Conservation (phyloP, 2,888 invertebrate species). For the Chromoteleia sp. region DNA sequence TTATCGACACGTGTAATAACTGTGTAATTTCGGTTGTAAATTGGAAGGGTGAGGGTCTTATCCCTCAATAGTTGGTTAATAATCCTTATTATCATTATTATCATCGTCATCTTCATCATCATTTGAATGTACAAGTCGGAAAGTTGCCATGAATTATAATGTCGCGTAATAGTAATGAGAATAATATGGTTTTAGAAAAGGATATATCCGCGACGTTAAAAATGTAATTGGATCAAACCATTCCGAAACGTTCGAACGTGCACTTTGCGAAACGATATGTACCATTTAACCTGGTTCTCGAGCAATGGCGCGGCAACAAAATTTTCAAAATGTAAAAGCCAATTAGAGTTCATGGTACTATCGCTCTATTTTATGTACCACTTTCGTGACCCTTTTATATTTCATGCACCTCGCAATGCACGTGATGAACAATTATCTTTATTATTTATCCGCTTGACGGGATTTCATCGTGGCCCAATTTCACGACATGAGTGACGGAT, state of each 20-base stretch:
- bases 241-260: constrained; percentile 35
- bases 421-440: constrained; percentile 54
- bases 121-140: not conserved
- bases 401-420: constrained; percentile 37
- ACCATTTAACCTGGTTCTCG: constrained; percentile 59
- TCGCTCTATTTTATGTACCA: constrained; percentile 59
- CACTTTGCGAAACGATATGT: constrained; percentile 60
- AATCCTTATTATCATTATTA: not conserved
- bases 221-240: constrained; percentile 50
- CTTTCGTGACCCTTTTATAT: constrained; percentile 60
- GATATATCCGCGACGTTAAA: constrained; percentile 24
- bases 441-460: constrained; percentile 56
- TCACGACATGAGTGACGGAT: constrained; percentile 9
- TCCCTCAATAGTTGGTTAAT: no score
- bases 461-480: constrained; percentile 50
- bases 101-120: no score
- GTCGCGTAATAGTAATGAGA: not conserved
- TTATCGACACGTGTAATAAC: not conserved
- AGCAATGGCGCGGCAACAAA: constrained; percentile 48
- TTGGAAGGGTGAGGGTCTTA: no score
- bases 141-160: no score
- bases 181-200: constrained; percentile 22
- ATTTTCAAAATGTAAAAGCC: constrained; percentile 68
- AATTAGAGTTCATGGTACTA: constrained; percentile 60
- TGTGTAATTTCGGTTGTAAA: not conserved